Conservation (phyloP, 2,113 vertebrate genomes). For the Chauna torquata region DNA sequence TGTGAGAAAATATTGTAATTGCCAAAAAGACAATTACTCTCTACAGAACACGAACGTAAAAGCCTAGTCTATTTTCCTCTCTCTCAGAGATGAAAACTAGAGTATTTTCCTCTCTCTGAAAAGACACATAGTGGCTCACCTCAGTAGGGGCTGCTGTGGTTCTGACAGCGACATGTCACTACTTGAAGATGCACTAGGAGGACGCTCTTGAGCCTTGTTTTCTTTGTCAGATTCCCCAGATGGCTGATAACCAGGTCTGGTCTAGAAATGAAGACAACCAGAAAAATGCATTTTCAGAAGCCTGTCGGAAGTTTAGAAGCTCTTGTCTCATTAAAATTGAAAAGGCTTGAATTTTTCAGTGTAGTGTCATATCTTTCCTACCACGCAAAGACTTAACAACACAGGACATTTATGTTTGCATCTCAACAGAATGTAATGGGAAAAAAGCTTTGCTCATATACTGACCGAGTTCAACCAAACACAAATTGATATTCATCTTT, state of each 20-base stretch:
- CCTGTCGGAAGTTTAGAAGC: neutral
- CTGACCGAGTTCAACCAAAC: neutral
- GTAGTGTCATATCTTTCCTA: neutral
- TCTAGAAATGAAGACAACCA: constrained; percentile 59
- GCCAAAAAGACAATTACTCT: neutral
- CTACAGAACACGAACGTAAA: neutral
- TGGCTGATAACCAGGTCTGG: constrained; percentile 89
- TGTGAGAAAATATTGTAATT: fast-evolving
- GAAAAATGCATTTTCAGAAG: neutral
- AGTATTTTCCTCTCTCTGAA: neutral
- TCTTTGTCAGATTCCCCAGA: constrained; percentile 99
- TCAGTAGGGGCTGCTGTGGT: constrained; percentile 78
- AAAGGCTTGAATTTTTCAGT: neutral
- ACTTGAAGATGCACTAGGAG: constrained; percentile 91
- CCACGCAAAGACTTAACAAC: neutral
- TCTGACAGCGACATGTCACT: constrained; percentile 92
- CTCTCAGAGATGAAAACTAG: neutral
- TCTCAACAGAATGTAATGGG: neutral
- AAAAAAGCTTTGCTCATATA: neutral
- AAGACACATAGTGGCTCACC: constrained; percentile 73
- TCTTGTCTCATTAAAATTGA: neutral
- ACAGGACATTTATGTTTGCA: neutral
- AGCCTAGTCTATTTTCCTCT: neutral
- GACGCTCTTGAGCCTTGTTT: constrained; percentile 89
- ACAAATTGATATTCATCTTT: neutral